Percentiles rank a stretch among this genome's conserved stretches.
These are phyloP conservation scores for Calidris pygmaea DNA, from an alignment of 2,113 vertebrate genomes.

Conservation along the genomic window DNA sequence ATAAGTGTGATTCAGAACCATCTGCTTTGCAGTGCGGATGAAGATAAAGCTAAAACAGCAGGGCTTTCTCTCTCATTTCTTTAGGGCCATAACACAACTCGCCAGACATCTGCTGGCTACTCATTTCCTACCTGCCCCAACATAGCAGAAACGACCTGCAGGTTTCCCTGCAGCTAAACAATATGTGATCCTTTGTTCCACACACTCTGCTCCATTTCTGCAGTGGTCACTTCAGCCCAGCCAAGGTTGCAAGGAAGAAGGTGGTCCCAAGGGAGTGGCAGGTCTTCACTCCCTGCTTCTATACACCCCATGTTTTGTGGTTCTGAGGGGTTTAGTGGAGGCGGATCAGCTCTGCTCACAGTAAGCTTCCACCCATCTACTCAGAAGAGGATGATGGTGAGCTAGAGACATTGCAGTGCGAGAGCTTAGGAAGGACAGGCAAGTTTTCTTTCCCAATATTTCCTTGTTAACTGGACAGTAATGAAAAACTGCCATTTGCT, in stretches of 20 bases:
- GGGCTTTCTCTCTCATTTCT: neutral
- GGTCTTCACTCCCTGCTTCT: neutral
- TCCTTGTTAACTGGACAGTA: neutral
- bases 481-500: neutral
- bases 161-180: neutral
- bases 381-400: neutral
- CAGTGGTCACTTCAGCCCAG: neutral
- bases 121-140: neutral
- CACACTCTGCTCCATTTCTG: neutral
- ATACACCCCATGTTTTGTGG: neutral
- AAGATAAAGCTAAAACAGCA: neutral
- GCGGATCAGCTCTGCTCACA: neutral
- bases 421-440: neutral
- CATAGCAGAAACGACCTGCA: rapidly evolving
- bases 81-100: neutral
- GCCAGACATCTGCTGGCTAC: neutral
- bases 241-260: neutral
- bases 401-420: neutral
- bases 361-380: neutral
- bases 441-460: neutral
- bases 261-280: neutral
- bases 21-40: neutral
- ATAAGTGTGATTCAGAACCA: neutral
- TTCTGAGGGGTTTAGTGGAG: neutral
- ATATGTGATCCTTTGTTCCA: rapidly evolving